These are phyloP conservation scores for Andrena bicolor DNA, from an alignment of 2,888 invertebrate species.

Conservation along the genomic window DNA sequence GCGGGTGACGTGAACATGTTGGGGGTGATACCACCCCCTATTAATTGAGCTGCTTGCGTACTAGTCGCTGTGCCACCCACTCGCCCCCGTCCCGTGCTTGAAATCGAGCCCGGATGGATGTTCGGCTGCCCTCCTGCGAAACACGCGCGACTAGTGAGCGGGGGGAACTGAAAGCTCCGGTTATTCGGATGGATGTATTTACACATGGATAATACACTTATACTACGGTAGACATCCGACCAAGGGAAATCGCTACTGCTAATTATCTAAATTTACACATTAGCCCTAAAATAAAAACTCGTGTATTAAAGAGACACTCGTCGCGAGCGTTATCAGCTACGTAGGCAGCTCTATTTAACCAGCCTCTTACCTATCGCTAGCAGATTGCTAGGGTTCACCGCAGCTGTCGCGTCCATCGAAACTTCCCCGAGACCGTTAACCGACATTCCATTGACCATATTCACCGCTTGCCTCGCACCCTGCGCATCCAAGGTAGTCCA, in stretches of 20 bases:
- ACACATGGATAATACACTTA: neutral
- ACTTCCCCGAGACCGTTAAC: conserved; percentile 91
- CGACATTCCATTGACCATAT: conserved; percentile 91
- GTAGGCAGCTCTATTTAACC: neutral
- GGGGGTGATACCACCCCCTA: conserved; percentile 90
- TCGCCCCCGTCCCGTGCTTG: conserved; percentile 88
- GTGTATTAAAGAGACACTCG: neutral
- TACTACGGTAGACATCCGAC: neutral
- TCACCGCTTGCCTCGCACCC: conserved; percentile 88
- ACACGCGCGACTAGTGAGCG: conserved; percentile 36
- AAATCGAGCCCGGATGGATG: conserved; percentile 88
- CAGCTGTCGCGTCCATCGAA: conserved; percentile 89
- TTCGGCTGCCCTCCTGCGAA: conserved; percentile 86
- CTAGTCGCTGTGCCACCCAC: conserved; percentile 88
- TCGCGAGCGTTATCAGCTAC: neutral
- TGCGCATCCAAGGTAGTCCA: conserved; percentile 95
- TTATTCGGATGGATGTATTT: neutral
- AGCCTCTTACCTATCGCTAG: conserved; percentile 82
- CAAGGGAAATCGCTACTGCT: neutral
- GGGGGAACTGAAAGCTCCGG: neutral
- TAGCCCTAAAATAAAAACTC: conserved; percentile 16
- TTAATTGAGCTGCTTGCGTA: conserved; percentile 88
- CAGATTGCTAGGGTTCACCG: conserved; percentile 86
- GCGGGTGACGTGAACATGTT: conserved; percentile 87
- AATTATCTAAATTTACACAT: conserved; percentile 16